Conservation (phyloP, 2,797 vertebrate species). For the Squalus acanthias region DNA sequence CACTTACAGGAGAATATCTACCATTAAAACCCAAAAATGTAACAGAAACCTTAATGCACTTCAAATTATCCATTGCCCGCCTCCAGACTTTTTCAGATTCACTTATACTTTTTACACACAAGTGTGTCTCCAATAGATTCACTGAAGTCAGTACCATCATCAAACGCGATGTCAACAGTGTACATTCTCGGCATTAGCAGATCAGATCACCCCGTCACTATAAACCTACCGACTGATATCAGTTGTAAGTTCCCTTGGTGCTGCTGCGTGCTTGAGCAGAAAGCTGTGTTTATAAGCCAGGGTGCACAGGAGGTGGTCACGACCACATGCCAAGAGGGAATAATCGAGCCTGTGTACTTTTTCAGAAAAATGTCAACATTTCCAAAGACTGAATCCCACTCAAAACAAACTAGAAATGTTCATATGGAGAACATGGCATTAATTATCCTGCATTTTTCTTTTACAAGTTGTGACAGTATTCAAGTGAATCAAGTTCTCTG, state of each 20-base stretch:
- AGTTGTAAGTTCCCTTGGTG: no score
- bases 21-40: not conserved
- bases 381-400: not conserved
- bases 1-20: not conserved
- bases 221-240: not conserved
- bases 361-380: not conserved
- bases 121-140: not conserved
- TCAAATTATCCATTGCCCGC: not conserved
- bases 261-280: not conserved
- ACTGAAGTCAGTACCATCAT: not conserved
- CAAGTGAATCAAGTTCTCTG: not conserved
- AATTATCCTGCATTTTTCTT: not conserved
- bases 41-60: not conserved
- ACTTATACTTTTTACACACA: not conserved
- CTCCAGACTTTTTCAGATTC: not conserved
- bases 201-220: not conserved
- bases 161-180: not conserved
- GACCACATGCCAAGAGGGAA: not conserved
- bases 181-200: not conserved
- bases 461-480: not conserved
- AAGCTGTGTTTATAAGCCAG: not conserved
- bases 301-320: not conserved
- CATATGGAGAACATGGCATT: not conserved
- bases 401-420: not conserved
- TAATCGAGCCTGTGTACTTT: not conserved